Percentiles rank a stretch among this genome's conserved stretches.
phyloP scores from a whole-genome alignment of 2,113 vertebrate species.

The Phasianus colchicus region DNA sequence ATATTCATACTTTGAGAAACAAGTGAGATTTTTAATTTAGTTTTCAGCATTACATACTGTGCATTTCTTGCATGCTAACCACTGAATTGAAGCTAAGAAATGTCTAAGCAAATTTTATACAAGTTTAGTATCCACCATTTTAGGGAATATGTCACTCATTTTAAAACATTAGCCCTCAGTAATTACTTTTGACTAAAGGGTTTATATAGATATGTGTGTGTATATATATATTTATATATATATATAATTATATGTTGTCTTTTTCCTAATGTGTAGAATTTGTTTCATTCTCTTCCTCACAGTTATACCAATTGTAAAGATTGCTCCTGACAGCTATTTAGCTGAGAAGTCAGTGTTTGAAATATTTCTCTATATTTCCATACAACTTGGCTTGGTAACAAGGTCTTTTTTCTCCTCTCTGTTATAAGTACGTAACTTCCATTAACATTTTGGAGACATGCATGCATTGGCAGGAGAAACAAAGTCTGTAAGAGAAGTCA shows the following conservation, averaged over 20 bases:
- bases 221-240: background rate
- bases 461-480: background rate
- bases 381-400: background rate
- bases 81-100: constrained; percentile 16
- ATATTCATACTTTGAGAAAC: constrained; percentile 37
- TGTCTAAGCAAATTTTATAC: constrained; percentile 47
- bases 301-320: background rate
- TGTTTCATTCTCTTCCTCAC: background rate
- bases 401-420: background rate
- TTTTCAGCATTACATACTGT: background rate
- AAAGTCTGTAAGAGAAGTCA: background rate
- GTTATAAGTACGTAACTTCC: background rate
- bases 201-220: background rate
- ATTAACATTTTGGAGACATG: background rate
- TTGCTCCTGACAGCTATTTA: background rate
- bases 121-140: constrained; percentile 9
- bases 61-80: constrained; percentile 8
- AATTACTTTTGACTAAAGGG: background rate
- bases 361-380: background rate
- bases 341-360: background rate
- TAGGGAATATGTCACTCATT: background rate
- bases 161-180: constrained; percentile 4
- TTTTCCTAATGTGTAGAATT: background rate
- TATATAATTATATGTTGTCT: background rate
- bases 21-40: background rate